Conservation (phyloP, 1,140 invertebrate species). For the Halictus rubicundus region DNA sequence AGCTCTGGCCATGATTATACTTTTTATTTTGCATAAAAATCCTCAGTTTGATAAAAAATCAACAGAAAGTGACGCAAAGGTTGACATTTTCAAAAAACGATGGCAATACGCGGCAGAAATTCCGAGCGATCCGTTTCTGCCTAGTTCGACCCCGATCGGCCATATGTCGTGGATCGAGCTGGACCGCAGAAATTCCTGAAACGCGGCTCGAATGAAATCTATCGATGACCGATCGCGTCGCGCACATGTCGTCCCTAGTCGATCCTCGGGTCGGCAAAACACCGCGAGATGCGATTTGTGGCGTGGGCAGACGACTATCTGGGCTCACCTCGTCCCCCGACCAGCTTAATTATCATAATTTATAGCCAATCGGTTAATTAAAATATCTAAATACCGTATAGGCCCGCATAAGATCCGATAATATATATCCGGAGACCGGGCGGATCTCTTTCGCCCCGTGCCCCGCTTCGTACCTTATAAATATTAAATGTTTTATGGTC, state of each 20-base stretch:
- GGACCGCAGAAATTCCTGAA: constrained; percentile 7
- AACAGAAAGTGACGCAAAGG: no score
- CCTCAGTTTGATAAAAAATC: no score
- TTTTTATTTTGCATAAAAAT: no score
- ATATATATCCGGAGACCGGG: constrained; percentile 39
- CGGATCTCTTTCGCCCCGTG: constrained; percentile 3
- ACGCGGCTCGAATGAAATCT: constrained; percentile 1
- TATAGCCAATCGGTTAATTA: constrained; percentile 77
- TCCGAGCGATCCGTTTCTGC: not conserved
- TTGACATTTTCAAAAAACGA: no score
- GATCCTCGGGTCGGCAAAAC: constrained; percentile 1
- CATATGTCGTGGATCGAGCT: not conserved
- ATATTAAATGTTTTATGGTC: constrained; percentile 76
- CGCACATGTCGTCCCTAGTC: constrained; percentile 30
- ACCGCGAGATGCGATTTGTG: constrained; percentile 38
- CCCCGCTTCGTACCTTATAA: constrained; percentile 72
- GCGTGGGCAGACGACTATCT: constrained; percentile 18
- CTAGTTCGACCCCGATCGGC: no score
- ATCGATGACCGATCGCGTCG: not conserved
- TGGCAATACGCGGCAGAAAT: not conserved
- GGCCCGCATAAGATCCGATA: constrained; percentile 57
- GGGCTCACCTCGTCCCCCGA: not conserved
- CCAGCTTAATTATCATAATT: constrained; percentile 77
- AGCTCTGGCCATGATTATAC: no score
- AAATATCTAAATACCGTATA: constrained; percentile 77